Evolutionary conservation across 2,888 invertebrate genomes (phyloP), one percentile per base, ranked within the genome.

Genomic region (Agrotis ipsilon): DNA sequence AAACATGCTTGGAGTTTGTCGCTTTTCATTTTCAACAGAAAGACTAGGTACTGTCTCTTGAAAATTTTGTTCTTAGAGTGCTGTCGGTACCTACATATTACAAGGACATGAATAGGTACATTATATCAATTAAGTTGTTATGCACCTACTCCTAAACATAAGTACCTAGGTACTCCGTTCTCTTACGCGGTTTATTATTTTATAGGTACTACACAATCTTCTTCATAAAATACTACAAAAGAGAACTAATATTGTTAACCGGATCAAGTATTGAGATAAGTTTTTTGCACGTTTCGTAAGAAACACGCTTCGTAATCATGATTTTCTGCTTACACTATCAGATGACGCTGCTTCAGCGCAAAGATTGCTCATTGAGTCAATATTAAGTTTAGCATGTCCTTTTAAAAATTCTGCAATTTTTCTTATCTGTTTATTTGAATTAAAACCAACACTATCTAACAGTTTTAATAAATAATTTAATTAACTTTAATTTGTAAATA

Each of bases 221-320:
- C 13, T 45, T 18, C 27, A 16, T 9, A 60, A 51, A 72, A 52
- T 21, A 19, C 27, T n/a, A 7, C 21, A 19, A 16, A n/a, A 64
- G 48, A 43, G 0, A 24, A 52, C n/a, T 55, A 16, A 51, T 51
- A 61, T 51, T 43, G 11, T 18, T 11, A 68, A 58, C 13, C 18
- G 9, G 51, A 76, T 57, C 39, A 39, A 39, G 39, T 39, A 39
- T 24, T 39, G n/a, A 0, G 39, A 27, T 52, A 58, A n/a, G 16
- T 4, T 48, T 54, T 48, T 52, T 48, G 61, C 16, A 57, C 18
- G 51, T 62, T 75, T 58, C 46, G 6, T 54, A 39, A 19, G 19
- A 55, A 49, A 39, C 75, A 48, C 18, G 45, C 63, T 68, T 62
- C 16, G 60, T 49, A 54, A 63, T 49, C 71, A 54, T 49, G 52